Evolutionary conservation across 2,113 vertebrate species (phyloP).

Genomic region (Hippocampus guttulatus): DNA sequence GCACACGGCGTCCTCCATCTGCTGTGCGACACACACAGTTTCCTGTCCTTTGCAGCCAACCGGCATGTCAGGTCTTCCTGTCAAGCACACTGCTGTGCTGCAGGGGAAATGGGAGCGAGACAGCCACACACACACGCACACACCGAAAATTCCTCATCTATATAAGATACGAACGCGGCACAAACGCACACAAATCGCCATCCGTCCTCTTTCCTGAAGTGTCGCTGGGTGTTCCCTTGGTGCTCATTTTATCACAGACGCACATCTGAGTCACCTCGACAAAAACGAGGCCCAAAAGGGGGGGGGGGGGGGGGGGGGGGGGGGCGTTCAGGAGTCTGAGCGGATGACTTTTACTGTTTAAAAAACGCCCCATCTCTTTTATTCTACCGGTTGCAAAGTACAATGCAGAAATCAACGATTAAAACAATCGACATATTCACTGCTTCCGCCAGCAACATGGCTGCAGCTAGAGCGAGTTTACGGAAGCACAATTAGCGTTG

Average conservation of each 20-base stretch:
- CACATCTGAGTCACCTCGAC: slow-evolving; percentile 12
- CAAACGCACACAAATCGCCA: slow-evolving; percentile 6
- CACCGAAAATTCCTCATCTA: slow-evolving; percentile 30
- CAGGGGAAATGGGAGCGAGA: slow-evolving; percentile 54
- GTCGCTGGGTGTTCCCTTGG: slow-evolving; percentile 9
- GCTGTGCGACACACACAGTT: slow-evolving; percentile 65
- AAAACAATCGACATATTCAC: too few relatives aligned
- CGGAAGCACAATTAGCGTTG: too few relatives aligned
- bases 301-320: neutral
- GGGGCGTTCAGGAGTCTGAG: too few relatives aligned
- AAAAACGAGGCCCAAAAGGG: slow-evolving; percentile 5
- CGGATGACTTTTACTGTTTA: too few relatives aligned
- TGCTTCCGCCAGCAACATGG: too few relatives aligned
- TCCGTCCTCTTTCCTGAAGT: slow-evolving; percentile 26
- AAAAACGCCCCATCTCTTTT: neutral
- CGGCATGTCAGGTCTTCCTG: slow-evolving; percentile 66
- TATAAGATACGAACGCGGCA: slow-evolving; percentile 41
- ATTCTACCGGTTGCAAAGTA: neutral
- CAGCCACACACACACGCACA: slow-evolving; percentile 24
- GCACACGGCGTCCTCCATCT: slow-evolving; percentile 71
- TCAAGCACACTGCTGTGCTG: slow-evolving; percentile 35
- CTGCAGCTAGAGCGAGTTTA: too few relatives aligned
- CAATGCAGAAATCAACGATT: too few relatives aligned
- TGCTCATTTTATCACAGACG: slow-evolving; percentile 21
- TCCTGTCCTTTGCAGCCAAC: slow-evolving; percentile 69